Evolutionary conservation across 2,113 vertebrate genomes (phyloP).

Genomic region (Morone saxatilis): DNA sequence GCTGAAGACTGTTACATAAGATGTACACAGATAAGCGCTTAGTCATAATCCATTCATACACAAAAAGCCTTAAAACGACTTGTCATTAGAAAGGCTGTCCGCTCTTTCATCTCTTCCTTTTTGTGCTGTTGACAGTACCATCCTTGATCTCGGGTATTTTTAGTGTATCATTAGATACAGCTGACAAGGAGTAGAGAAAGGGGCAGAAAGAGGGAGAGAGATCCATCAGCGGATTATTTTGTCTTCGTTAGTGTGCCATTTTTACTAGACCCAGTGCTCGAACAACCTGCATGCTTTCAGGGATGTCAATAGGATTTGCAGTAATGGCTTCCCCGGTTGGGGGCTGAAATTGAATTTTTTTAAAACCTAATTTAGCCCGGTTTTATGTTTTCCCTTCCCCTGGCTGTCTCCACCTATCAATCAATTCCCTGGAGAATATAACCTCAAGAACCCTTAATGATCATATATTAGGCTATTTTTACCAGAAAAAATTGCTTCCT

Average conservation of each 20-base stretch:
- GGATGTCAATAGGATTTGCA: slow-evolving; percentile 40
- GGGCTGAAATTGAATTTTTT: slow-evolving; percentile 55
- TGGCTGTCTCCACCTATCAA: slow-evolving; percentile 49
- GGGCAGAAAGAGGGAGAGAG: background rate
- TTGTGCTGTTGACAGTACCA: slow-evolving; percentile 34
- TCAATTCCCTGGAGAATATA: slow-evolving; percentile 55
- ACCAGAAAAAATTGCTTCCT: slow-evolving; percentile 35
- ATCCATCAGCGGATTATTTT: slow-evolving; percentile 64
- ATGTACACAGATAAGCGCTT: background rate
- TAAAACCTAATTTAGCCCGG: slow-evolving; percentile 55
- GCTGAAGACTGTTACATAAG: background rate
- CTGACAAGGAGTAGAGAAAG: slow-evolving; percentile 40
- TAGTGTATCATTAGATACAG: slow-evolving; percentile 50
- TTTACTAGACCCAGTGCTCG: slow-evolving; percentile 21
- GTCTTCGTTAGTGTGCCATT: slow-evolving; percentile 63
- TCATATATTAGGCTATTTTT: slow-evolving; percentile 38
- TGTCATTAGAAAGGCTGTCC: slow-evolving; percentile 22
- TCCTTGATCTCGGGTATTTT: slow-evolving; percentile 60
- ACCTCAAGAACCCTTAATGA: slow-evolving; percentile 42
- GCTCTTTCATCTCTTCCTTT: slow-evolving; percentile 45
- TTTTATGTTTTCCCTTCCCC: slow-evolving; percentile 49
- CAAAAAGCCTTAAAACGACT: slow-evolving; percentile 18
- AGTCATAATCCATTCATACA: slow-evolving; percentile 4
- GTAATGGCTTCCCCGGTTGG: slow-evolving; percentile 42
- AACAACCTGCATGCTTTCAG: slow-evolving; percentile 11